phyloP scores from a whole-genome alignment of 2,113 vertebrate genomes.

The Paracanthobrama guichenoti region DNA sequence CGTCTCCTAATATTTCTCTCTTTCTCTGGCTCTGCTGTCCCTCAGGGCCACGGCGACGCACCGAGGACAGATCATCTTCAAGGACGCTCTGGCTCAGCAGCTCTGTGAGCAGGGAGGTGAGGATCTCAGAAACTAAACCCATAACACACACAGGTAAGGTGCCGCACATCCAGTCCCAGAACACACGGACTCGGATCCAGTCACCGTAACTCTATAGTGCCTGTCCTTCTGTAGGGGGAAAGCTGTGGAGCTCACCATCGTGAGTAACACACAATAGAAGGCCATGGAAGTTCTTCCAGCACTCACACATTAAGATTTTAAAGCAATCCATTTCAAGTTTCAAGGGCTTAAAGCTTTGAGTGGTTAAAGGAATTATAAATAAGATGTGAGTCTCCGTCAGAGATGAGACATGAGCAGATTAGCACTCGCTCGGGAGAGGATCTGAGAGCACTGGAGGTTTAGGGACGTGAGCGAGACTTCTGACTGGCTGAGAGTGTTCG shows the following conservation, averaged over 20 bases:
- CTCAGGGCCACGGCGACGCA: slow-evolving; percentile 94
- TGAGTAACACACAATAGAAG: slow-evolving; percentile 2
- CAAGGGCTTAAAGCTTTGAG: slow-evolving; percentile 69
- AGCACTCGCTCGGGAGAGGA: slow-evolving; percentile 30
- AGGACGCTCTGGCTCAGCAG: slow-evolving; percentile 96
- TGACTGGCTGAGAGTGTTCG: not conserved
- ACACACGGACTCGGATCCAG: not conserved
- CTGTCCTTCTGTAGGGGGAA: not conserved
- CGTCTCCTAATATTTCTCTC: slow-evolving; percentile 28
- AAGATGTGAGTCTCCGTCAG: slow-evolving; percentile 53
- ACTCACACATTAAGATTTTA: slow-evolving; percentile 51
- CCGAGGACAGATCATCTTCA: slow-evolving; percentile 96
- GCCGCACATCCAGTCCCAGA: not conserved
- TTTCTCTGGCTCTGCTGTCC: slow-evolving; percentile 38
- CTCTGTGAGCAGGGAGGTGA: slow-evolving; percentile 98
- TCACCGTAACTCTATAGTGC: not conserved
- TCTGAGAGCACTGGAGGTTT: slow-evolving; percentile 8
- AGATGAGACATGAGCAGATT: slow-evolving; percentile 63
- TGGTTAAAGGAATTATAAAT: slow-evolving; percentile 64
- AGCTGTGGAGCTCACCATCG: not conserved
- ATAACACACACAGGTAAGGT: not conserved
- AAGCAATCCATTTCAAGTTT: slow-evolving; percentile 53
- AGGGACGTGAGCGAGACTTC: not conserved
- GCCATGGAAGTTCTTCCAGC: not conserved
- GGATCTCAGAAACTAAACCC: slow-evolving; percentile 20